Evolutionary conservation across 2,797 vertebrate genomes (phyloP).

Genomic region (Diceros bicornis): DNA sequence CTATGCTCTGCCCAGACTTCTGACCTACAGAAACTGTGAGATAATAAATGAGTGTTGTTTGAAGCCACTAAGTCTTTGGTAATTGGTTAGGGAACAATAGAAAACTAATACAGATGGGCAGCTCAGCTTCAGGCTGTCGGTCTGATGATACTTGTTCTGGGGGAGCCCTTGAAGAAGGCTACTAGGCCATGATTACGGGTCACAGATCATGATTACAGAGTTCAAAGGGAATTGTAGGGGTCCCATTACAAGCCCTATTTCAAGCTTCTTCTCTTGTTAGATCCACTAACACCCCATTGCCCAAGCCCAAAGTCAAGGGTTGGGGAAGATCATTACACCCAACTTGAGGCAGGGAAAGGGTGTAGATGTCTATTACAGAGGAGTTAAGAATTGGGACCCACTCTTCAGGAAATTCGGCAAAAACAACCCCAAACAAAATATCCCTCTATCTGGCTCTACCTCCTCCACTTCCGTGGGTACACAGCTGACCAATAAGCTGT

Average conservation of each 20-base stretch:
- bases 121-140: background rate
- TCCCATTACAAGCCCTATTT: background rate
- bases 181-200: background rate
- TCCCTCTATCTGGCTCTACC: background rate
- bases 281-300: background rate
- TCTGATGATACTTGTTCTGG: background rate
- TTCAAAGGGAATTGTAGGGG: background rate
- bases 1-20: background rate
- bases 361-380: background rate
- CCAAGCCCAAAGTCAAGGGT: background rate
- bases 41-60: background rate
- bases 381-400: background rate
- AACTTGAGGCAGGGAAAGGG: background rate
- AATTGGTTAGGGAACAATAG: background rate
- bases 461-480: fast-evolving
- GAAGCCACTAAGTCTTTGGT: background rate
- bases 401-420: background rate
- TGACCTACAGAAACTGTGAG: background rate
- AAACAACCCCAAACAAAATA: background rate
- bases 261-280: background rate
- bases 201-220: background rate
- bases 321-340: background rate
- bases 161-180: background rate
- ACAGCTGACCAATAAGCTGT: background rate
- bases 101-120: background rate